Evolutionary conservation across 2,113 vertebrate genomes (phyloP).

Genomic region (Accipiter virgatus): DNA sequence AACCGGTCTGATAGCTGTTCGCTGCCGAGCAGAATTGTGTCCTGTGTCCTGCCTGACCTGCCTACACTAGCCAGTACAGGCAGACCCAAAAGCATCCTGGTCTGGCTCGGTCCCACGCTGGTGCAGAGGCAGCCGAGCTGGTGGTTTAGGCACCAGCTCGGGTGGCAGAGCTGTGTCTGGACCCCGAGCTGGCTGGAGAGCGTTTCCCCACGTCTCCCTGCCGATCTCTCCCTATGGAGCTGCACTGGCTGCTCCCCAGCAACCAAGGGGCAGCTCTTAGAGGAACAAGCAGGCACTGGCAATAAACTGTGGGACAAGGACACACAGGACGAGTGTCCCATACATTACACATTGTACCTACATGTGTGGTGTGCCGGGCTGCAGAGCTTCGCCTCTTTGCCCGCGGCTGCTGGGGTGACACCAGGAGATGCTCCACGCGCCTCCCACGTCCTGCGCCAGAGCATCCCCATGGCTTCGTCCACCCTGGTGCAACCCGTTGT

Average conservation of each 20-base stretch:
- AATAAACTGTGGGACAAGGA: neutral
- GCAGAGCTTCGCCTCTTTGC: neutral
- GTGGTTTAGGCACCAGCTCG: accelerated
- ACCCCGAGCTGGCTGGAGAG: neutral
- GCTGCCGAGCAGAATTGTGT: neutral
- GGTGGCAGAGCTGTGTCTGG: neutral
- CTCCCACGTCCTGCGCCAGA: neutral
- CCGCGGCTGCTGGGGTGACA: neutral
- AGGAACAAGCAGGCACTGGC: accelerated
- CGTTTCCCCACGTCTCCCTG: accelerated
- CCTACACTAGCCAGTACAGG: neutral
- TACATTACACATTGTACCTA: accelerated
- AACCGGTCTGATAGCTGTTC: neutral
- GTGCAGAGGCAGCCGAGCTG: neutral
- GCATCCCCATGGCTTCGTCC: neutral
- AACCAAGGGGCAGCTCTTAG: accelerated
- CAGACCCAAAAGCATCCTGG: accelerated
- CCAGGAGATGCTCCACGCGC: neutral
- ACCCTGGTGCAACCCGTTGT: no score
- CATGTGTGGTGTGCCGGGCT: accelerated
- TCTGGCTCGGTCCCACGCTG: neutral
- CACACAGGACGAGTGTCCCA: accelerated
- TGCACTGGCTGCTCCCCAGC: accelerated
- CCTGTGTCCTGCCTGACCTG: neutral
- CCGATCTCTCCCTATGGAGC: neutral